These are phyloP conservation scores for Tetramorium alpestre DNA, from an alignment of 1,140 invertebrate species.

Conservation along the genomic window DNA sequence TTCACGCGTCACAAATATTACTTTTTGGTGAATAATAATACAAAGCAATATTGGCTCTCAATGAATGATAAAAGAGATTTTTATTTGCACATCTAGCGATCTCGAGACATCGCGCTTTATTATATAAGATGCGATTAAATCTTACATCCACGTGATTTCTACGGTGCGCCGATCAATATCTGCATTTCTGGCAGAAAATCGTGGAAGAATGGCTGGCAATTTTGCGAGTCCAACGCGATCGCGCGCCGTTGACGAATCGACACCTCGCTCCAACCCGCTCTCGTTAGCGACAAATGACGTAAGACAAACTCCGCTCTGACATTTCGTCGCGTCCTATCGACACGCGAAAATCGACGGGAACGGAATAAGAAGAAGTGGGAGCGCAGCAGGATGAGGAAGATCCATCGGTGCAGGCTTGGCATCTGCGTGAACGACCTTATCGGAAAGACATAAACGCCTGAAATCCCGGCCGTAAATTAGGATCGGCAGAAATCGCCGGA, in stretches of 20 bases:
- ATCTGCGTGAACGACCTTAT: slow-evolving; percentile 84
- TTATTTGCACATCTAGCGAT: neutral
- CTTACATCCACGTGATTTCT: slow-evolving; percentile 18
- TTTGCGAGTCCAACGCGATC: slow-evolving; percentile 33
- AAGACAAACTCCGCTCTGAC: slow-evolving; percentile 53
- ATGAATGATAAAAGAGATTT: slow-evolving; percentile 25
- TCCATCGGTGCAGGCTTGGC: slow-evolving; percentile 77
- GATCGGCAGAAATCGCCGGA: slow-evolving; percentile 84
- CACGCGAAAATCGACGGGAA: slow-evolving; percentile 17
- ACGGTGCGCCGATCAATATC: slow-evolving; percentile 30
- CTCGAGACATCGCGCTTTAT: neutral
- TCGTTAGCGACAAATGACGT: slow-evolving; percentile 52
- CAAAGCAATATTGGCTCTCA: neutral
- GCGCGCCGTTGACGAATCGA: slow-evolving; percentile 49
- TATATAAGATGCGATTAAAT: slow-evolving; percentile 45
- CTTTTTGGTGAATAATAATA: neutral
- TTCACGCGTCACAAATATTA: neutral
- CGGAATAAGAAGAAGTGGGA: slow-evolving; percentile 31
- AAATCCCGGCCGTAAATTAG: slow-evolving; percentile 86
- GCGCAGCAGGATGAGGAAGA: slow-evolving; percentile 73
- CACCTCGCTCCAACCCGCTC: slow-evolving; percentile 32
- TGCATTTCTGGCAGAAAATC: slow-evolving; percentile 28
- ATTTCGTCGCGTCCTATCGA: slow-evolving; percentile 60
- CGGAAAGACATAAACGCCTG: slow-evolving; percentile 86
- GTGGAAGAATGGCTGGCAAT: slow-evolving; percentile 51